Evolutionary conservation across 35 echinoderm and acorn worm genomes (phyloP), one percentile per base, ranked within the genome.

Genomic region (Eucidaris tribuloides): DNA sequence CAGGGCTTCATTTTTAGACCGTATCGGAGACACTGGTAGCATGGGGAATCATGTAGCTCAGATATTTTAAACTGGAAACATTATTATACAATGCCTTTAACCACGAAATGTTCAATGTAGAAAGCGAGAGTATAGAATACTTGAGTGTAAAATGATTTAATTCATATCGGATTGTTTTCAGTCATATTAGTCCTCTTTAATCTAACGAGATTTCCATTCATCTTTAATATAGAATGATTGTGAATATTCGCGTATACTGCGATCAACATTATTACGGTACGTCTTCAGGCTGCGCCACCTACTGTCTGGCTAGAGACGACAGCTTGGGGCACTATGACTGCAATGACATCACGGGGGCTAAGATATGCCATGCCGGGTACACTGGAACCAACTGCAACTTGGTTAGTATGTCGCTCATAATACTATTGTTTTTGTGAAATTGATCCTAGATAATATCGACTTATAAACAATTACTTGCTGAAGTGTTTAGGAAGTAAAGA

Each of bases 301-400:
- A 71, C 34, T 84, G 82, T 50, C 24, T 45, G 41, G 82, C 82
- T 4, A 44, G 62, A 24, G 43, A 84, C 22, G 62, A 84, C 33
- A 22, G 19, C 35, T 13, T 2, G 3, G 92, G 92, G 24, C 92
- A 94, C 50, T 94, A 94, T 62, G 79, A 50, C 27, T 94, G 92
- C 52, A 27, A 94, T 37, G 48, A 28, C 46, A 63, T 43, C 36
- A 94, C 92, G 5, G 92, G 92, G 23, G 87, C 59, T 17, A 89
- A 85, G 28, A 46, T 89, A 3, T 94, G 92, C 50, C 31, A 62
- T 14, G 13, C 80, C 2, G 92, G 92, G 15, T 94, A 63, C 61
- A 71, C 41, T 15, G 82, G 82, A n/a, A 25, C 43, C 18, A 32
- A 84, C n/a, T 84, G 82, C 30, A 42, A 74, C 24, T 14, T 24